A percentile compares a stretch with the other conserved stretches of the same genome.
Conservation (phyloP, 2,113 vertebrate species). For the Grammomys dolichurus region DNA sequence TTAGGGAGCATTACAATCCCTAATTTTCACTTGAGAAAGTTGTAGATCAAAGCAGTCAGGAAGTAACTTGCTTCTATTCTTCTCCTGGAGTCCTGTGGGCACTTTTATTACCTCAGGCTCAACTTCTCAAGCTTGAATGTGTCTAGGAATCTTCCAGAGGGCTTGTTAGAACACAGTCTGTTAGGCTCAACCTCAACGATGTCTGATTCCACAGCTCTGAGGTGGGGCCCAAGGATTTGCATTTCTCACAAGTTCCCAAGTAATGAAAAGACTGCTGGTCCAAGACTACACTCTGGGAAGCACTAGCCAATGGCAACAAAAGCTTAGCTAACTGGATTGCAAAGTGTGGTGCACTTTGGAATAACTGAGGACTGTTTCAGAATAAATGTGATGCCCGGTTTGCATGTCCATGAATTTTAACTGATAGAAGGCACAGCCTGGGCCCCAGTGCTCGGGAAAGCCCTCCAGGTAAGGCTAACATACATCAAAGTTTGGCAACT, state of each 20-base stretch:
- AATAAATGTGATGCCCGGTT: not conserved
- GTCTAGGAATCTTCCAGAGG: constrained; percentile 58
- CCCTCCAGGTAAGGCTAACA: not conserved
- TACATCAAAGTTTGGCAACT: not conserved
- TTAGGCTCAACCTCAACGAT: not conserved
- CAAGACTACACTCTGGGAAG: not conserved
- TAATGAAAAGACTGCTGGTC: not conserved
- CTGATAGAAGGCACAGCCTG: not conserved
- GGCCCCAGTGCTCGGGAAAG: not conserved
- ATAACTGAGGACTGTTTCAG: constrained; percentile 9
- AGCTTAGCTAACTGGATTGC: not conserved
- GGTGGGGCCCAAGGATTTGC: not conserved
- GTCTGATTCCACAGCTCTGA: constrained; percentile 46
- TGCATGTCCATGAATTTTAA: not conserved
- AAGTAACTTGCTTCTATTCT: constrained; percentile 36
- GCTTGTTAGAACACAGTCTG: constrained; percentile 65
- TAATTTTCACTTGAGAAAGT: constrained; percentile 50
- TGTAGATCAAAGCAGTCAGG: constrained; percentile 61
- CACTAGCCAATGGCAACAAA: not conserved
- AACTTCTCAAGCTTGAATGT: constrained; percentile 41
- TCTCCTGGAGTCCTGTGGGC: constrained; percentile 25
- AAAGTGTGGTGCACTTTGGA: constrained; percentile 2
- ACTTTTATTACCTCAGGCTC: constrained; percentile 56
- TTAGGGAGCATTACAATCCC: constrained; percentile 29
- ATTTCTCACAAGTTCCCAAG: constrained; percentile 52